These are phyloP conservation scores for Spialia ferax DNA, from an alignment of 2,888 invertebrate species.

Conservation along the genomic window DNA sequence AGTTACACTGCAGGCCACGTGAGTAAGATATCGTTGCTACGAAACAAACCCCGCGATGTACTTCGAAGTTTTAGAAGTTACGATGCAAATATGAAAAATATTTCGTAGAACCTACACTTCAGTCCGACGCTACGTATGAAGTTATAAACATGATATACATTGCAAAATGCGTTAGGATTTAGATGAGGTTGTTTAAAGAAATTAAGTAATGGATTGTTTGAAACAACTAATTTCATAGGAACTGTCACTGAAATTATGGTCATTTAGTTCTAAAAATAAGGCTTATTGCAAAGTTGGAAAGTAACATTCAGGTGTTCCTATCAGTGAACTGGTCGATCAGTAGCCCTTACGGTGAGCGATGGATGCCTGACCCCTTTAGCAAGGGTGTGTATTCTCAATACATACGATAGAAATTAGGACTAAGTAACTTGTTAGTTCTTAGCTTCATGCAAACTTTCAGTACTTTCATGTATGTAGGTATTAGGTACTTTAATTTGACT, in stretches of 20 bases:
- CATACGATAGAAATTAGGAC: no score
- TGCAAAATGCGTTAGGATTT: neutral
- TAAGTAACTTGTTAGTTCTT: no score
- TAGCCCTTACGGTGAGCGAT: conserved; percentile 60
- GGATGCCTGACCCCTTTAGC: conserved; percentile 61
- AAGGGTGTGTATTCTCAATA: neutral
- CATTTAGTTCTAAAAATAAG: neutral
- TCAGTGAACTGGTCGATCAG: conserved; percentile 20
- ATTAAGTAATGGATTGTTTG: neutral
- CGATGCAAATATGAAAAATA: neutral
- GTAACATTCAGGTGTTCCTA: conserved; percentile 42
- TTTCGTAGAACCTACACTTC: neutral
- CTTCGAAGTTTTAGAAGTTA: neutral
- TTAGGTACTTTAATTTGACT: no score
- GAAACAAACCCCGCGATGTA: conserved; percentile 9
- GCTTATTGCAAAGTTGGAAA: no score
- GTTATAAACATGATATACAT: conserved; percentile 17
- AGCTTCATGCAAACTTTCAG: no score
- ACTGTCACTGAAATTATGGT: neutral
- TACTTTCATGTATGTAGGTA: no score
- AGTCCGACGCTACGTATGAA: neutral
- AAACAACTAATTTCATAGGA: neutral
- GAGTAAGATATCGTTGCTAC: no score
- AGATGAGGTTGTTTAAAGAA: neutral
- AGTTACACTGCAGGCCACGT: conserved; percentile 10